A percentile compares a stretch with the other conserved stretches of the same genome.
Evolutionary conservation across 1,140 invertebrate genomes (phyloP).

Genomic region (Papilio polytes): DNA sequence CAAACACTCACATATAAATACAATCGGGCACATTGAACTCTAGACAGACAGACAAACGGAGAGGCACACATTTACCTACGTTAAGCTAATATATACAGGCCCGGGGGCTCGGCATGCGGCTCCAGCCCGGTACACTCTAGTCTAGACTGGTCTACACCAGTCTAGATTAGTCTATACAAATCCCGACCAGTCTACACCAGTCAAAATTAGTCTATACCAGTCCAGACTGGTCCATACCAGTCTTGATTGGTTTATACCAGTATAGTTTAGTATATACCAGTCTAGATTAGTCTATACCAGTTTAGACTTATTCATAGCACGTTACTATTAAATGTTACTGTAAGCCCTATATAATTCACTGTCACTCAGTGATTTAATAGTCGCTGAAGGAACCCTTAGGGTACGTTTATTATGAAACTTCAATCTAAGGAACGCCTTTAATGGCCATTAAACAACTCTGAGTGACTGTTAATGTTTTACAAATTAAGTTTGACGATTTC

Average conservation of each 20-base stretch:
- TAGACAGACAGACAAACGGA: conserved; percentile 45
- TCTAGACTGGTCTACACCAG: too few species aligned
- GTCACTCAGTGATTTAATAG: not conserved
- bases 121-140: not conserved
- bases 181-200: too few species aligned
- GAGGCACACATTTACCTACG: conserved; percentile 71
- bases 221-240: too few species aligned
- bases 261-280: not conserved
- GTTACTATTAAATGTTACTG: not conserved
- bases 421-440: not conserved
- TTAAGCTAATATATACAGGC: conserved; percentile 75
- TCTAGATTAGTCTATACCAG: not conserved
- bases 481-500: not conserved
- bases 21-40: conserved; percentile 6
- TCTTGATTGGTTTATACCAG: too few species aligned
- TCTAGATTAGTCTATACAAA: too few species aligned
- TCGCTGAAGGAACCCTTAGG: not conserved
- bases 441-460: not conserved
- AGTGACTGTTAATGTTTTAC: not conserved
- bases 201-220: too few species aligned
- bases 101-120: conserved; percentile 63
- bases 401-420: not conserved
- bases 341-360: not conserved
- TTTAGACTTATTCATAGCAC: not conserved
- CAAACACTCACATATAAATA: conserved; percentile 16